Evolutionary conservation across 2,113 vertebrate genomes (phyloP), one percentile per base, ranked within the genome.

Genomic region (Dissostichus mawsoni): DNA sequence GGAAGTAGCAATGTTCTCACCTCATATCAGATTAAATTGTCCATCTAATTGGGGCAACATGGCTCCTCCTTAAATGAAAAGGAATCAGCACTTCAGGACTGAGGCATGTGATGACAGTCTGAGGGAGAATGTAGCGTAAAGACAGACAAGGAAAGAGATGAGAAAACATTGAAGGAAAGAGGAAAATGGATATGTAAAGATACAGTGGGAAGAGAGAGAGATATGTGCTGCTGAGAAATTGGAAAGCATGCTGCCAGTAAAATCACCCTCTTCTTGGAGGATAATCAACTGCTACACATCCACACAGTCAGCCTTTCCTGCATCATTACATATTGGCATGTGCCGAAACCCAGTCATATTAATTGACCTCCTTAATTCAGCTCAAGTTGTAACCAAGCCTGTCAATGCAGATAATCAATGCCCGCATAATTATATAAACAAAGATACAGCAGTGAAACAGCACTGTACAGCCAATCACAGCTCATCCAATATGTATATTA

Each of bases 21-120:
- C 63, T 89, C 78, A 72, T 66, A 78, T 91, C 82, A 78, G 86
- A 90, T 93, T 80, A 88, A 93, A 93, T 80, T 79, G 83, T 84
- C 79, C 90, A 53, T 87, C 87, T 92, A 92, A 94, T 91, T 89
- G 87, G 72, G 56, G n/a, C 69, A 81, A 78, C 63, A 45, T 69
- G 73, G 64, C 59, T 58, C 65, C 81, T 83, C 77, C 88, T 76
- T 84, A 62, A 71, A 81, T 41, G 33, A 79, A 70, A 70, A 85
- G 6, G 48, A 77, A 70, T 73, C 75, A 52, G 69, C 41, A 29
- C 29, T 74, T 63, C 18, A 7, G 69, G 69, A 64, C 45, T 20
- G 44, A 44, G 76, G 71, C 44, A 65, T 16, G 5, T 59, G 63
- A 76, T 8, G 57, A 16, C 1, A 48, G 64, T 58, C 16, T 8